Evolutionary conservation across 2,113 vertebrate genomes (phyloP).

Genomic region (Dipodomys stephensi): DNA sequence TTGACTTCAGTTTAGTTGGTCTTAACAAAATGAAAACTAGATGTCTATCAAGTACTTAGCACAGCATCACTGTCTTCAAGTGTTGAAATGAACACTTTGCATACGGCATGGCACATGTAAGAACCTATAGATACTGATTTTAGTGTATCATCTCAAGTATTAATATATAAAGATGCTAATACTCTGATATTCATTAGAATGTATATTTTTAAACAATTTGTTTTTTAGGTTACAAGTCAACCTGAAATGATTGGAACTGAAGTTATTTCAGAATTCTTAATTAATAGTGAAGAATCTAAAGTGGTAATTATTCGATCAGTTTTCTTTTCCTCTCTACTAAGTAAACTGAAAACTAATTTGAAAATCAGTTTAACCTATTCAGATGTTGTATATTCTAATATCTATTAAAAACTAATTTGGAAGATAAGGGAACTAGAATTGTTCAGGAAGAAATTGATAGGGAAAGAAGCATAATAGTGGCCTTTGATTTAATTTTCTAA

Average conservation of each 20-base stretch:
- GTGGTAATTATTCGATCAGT: constrained; percentile 86
- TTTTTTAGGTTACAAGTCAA: constrained; percentile 84
- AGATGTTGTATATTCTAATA: constrained; percentile 16
- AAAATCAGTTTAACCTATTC: constrained; percentile 19
- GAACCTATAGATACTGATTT: neutral
- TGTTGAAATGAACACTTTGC: constrained; percentile 7
- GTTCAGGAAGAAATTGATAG: neutral
- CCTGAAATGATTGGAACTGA: constrained; percentile 92
- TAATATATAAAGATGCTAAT: neutral
- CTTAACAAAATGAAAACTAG: neutral
- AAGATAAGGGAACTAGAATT: constrained; percentile 16
- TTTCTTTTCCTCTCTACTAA: constrained; percentile 63
- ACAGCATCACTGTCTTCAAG: neutral
- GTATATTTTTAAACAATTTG: constrained; percentile 64
- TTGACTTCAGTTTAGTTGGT: constrained; percentile 12
- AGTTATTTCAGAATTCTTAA: constrained; percentile 93
- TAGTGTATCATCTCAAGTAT: constrained; percentile 32
- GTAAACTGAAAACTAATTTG: constrained; percentile 31
- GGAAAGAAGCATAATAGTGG: constrained; percentile 18
- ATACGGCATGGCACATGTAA: constrained; percentile 7
- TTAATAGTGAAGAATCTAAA: constrained; percentile 96
- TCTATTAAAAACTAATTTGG: constrained; percentile 33
- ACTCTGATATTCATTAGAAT: constrained; percentile 20
- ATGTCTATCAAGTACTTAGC: neutral
- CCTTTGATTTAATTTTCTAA: constrained; percentile 60